Conservation (phyloP, 1,140 invertebrate species). For the Andrena cerasifolii region DNA sequence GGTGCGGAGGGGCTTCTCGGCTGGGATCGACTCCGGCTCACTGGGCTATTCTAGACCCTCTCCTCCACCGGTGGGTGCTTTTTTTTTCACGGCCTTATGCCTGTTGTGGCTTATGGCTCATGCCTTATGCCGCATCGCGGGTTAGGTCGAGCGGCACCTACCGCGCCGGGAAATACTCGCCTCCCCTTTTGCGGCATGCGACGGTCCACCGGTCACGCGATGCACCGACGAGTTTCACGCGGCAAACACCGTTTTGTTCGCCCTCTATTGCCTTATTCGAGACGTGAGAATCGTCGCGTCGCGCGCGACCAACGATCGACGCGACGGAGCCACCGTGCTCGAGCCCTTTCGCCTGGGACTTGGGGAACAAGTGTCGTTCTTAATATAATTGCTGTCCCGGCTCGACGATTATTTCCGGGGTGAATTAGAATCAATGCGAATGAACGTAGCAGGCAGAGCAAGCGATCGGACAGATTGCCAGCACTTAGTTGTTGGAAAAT, state of each 20-base stretch:
- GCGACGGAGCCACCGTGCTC: neutral
- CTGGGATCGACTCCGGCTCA: constrained; percentile 35
- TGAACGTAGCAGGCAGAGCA: no score
- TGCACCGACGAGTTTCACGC: constrained; percentile 40
- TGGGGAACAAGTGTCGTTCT: no score
- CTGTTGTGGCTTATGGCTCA: constrained; percentile 31
- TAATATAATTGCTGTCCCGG: no score
- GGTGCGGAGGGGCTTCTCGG: constrained; percentile 60
- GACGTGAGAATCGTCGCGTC: constrained; percentile 35
- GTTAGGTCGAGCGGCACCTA: constrained; percentile 13
- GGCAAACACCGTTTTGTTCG: constrained; percentile 34
- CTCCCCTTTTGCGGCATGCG: constrained; percentile 44
- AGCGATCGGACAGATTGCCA: no score
- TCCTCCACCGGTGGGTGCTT: neutral
- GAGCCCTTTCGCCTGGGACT: no score
- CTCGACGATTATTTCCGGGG: no score
- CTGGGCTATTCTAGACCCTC: constrained; percentile 55
- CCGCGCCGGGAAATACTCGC: constrained; percentile 49
- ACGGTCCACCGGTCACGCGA: constrained; percentile 55
- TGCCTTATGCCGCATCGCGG: constrained; percentile 26
- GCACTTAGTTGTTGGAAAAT: no score
- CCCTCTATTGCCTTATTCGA: constrained; percentile 44
- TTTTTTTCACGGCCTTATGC: constrained; percentile 28
- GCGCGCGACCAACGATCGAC: neutral
- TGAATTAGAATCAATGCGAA: no score